Evolutionary conservation across 2,888 invertebrate species (phyloP).

Genomic region (Parnassius apollo): DNA sequence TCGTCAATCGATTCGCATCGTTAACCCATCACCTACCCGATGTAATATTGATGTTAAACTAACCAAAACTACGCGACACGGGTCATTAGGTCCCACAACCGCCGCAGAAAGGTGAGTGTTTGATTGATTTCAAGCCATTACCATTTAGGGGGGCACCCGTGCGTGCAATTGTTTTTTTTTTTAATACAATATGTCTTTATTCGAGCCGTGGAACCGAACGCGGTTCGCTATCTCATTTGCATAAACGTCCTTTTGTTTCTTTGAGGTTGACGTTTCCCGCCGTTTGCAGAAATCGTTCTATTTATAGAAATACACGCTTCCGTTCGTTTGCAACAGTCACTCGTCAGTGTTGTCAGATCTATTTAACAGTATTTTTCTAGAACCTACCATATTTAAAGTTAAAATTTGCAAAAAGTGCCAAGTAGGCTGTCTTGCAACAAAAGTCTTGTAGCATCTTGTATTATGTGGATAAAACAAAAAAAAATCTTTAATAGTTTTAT

Average conservation of each 20-base stretch:
- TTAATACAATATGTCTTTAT: slow-evolving; percentile 3
- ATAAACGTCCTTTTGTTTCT: slow-evolving; percentile 18
- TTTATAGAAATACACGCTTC: neutral
- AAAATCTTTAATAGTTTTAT: no score
- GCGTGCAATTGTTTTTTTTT: slow-evolving; percentile 27
- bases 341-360: neutral
- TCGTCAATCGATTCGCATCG: slow-evolving; percentile 33
- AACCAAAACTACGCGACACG: slow-evolving; percentile 55
- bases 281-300: slow-evolving; percentile 5
- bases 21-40: slow-evolving; percentile 44
- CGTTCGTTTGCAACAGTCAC: neutral
- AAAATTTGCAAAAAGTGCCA: no score
- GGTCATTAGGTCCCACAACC: slow-evolving; percentile 52
- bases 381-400: no score
- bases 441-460: no score
- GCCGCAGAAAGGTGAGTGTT: slow-evolving; percentile 47
- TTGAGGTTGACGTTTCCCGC: slow-evolving; percentile 5
- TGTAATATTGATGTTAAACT: slow-evolving; percentile 58
- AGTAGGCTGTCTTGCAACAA: no score
- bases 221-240: slow-evolving; percentile 12
- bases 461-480: no score
- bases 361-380: no score
- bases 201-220: slow-evolving; percentile 17
- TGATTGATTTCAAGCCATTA: slow-evolving; percentile 58
- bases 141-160: slow-evolving; percentile 48